These are phyloP conservation scores for Vanacampus margaritifer DNA, from an alignment of 2,113 vertebrate species.

Conservation along the genomic window DNA sequence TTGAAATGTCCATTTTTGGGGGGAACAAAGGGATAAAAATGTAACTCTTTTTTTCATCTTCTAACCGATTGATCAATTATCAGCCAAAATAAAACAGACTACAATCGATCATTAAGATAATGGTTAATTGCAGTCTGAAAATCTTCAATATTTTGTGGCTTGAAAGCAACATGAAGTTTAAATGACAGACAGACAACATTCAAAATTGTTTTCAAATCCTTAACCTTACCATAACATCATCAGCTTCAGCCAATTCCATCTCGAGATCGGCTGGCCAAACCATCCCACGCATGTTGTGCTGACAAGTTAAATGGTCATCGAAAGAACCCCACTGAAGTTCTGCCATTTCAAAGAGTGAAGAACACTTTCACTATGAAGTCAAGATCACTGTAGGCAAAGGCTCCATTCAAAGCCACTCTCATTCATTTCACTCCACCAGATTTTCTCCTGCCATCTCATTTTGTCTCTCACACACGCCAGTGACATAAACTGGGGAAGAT, in stretches of 20 bases:
- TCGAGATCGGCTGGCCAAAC: slow-evolving; percentile 42
- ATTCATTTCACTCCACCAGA: slow-evolving; percentile 28
- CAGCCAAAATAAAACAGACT: no score
- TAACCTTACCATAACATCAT: slow-evolving; percentile 50
- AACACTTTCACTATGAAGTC: slow-evolving; percentile 1
- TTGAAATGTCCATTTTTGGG: no score
- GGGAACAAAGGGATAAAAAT: no score
- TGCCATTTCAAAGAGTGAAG: neutral
- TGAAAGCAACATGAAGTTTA: neutral
- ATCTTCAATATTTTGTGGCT: neutral
- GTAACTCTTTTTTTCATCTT: no score
- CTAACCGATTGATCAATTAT: no score
- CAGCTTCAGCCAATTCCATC: slow-evolving; percentile 49
- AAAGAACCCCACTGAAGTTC: slow-evolving; percentile 7
- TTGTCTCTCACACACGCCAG: slow-evolving; percentile 31
- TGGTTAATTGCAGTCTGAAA: neutral
- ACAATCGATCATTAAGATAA: no score
- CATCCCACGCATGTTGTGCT: slow-evolving; percentile 48
- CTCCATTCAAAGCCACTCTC: slow-evolving; percentile 18
- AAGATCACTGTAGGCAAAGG: slow-evolving; percentile 3
- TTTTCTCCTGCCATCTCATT: slow-evolving; percentile 13
- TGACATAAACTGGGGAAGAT: slow-evolving; percentile 54
- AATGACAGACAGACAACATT: neutral
- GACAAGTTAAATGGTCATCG: slow-evolving; percentile 15
- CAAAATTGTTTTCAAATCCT: neutral